phyloP scores from a whole-genome alignment of 2,797 vertebrate species.

The Anniella stebbinsi region DNA sequence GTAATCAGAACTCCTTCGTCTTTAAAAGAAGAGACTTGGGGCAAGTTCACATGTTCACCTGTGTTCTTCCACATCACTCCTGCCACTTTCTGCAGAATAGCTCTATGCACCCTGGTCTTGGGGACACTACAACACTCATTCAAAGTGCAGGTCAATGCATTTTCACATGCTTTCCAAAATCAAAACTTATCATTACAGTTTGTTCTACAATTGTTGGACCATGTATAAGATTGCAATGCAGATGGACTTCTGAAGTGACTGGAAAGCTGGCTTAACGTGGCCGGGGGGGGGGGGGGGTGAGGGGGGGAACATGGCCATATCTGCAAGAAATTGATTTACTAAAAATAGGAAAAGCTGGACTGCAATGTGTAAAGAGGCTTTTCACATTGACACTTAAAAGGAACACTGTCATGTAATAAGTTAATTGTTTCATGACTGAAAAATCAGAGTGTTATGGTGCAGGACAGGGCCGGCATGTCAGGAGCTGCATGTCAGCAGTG shows the following conservation, averaged over 20 bases:
- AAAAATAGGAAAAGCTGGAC: not conserved
- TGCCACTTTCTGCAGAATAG: not conserved
- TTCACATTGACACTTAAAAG: not conserved
- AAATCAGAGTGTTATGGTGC: not conserved
- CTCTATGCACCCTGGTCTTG: not conserved
- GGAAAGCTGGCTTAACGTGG: not conserved
- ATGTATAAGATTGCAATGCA: not conserved
- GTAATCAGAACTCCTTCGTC: not conserved
- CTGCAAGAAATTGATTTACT: constrained; percentile 5
- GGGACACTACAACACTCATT: not conserved
- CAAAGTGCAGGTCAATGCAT: not conserved
- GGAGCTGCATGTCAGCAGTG: too few relatives aligned
- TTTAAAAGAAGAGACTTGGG: not conserved
- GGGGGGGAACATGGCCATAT: not conserved
- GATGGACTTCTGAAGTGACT: not conserved
- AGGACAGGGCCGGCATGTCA: too few relatives aligned
- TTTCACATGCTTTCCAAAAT: not conserved
- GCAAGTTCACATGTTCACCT: not conserved
- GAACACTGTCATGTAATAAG: not conserved
- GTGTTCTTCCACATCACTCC: not conserved
- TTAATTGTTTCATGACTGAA: not conserved
- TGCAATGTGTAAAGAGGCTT: not conserved
- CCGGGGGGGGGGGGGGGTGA: too few relatives aligned
- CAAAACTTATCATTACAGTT: not conserved
- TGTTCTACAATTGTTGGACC: not conserved